A percentile compares a stretch with the other conserved stretches of the same genome.
Conservation (phyloP, 2,888 invertebrate genomes). For the Epinotia ramella region DNA sequence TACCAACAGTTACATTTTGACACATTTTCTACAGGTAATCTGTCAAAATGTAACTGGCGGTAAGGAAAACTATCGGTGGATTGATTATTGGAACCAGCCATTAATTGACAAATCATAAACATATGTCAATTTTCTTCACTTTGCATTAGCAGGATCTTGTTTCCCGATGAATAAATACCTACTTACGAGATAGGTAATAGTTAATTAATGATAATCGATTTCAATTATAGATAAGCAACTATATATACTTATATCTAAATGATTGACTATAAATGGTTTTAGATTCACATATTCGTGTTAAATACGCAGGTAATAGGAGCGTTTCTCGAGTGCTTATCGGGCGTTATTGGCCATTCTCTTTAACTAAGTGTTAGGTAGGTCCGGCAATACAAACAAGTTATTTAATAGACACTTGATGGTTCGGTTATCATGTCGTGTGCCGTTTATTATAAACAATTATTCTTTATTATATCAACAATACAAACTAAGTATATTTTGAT, state of each 20-base stretch:
- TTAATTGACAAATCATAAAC: no score
- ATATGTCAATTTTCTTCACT: no score
- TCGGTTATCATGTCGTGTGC: neutral
- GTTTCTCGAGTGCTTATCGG: conserved; percentile 33
- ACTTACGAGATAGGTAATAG: no score
- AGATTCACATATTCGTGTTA: conserved; percentile 23
- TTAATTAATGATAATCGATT: conserved; percentile 15
- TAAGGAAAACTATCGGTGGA: no score
- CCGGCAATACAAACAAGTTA: conserved; percentile 28
- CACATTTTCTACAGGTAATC: no score
- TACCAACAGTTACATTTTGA: no score
- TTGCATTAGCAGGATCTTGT: no score
- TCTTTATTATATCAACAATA: conserved; percentile 2
- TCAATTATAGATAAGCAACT: conserved; percentile 28
- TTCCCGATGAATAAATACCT: neutral
- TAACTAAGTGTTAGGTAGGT: conserved; percentile 37
- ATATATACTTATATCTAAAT: neutral
- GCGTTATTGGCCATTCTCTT: conserved; percentile 27
- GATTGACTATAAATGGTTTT: conserved; percentile 12
- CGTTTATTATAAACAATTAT: conserved; percentile 24
- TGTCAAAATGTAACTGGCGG: no score
- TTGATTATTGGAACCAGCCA: no score
- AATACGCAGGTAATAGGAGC: conserved; percentile 6
- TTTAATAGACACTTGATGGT: conserved; percentile 30
- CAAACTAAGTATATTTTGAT: neutral